Conservation (phyloP, 1,140 invertebrate species). For the Brachionus asplanchnoidis region DNA sequence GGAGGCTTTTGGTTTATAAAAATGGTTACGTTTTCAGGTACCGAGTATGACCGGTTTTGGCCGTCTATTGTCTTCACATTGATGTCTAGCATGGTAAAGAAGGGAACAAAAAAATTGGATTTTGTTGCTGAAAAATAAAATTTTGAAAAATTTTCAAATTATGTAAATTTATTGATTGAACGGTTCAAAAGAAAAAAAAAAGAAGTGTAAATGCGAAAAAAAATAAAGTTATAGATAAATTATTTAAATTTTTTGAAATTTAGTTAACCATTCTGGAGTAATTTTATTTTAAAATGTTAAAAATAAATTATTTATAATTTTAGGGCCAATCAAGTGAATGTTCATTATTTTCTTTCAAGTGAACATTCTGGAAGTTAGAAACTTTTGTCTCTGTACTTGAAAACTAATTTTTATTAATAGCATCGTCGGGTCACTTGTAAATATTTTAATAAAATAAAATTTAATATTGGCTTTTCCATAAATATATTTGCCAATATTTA, state of each 20-base stretch:
- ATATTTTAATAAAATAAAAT: too few relatives aligned
- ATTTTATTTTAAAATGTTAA: not conserved
- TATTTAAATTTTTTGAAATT: not conserved
- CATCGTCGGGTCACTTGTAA: not conserved
- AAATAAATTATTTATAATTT: not conserved
- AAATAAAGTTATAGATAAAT: not conserved
- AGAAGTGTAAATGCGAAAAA: not conserved
- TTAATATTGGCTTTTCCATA: too few relatives aligned
- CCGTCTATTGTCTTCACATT: slow-evolving; percentile 89
- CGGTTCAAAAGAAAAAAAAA: not conserved
- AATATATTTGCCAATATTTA: not conserved
- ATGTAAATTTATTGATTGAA: not conserved
- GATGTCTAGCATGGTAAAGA: slow-evolving; percentile 68
- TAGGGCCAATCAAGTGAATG: not conserved
- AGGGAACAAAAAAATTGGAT: not conserved
- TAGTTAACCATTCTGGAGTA: too few relatives aligned
- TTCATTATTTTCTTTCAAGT: not conserved
- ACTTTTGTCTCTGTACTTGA: not conserved
- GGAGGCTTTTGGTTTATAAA: too few relatives aligned
- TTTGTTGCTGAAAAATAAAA: not conserved
- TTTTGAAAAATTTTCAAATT: not conserved
- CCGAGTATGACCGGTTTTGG: slow-evolving; percentile 75
- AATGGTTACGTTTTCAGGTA: slow-evolving; percentile 79
- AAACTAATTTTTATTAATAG: not conserved
- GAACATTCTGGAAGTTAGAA: not conserved